phyloP scores from a whole-genome alignment of 1,140 invertebrate genomes.

The Dendrolimus kikuchii region DNA sequence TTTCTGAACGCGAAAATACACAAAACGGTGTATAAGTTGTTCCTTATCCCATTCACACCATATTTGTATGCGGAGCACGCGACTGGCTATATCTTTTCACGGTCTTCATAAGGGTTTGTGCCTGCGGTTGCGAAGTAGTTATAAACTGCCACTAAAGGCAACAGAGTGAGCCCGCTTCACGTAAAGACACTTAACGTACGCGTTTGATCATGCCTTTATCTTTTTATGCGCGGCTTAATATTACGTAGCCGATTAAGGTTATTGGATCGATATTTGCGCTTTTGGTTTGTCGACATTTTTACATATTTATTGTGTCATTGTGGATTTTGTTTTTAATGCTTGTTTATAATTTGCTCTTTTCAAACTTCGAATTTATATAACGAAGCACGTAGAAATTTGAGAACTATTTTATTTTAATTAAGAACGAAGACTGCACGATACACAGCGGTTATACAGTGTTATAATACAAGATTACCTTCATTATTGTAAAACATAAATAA shows the following conservation, averaged over 20 bases:
- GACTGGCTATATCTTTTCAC: conserved; percentile 30
- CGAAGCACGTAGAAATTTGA: no score
- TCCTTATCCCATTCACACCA: conserved; percentile 2
- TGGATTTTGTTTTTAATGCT: conserved; percentile 14
- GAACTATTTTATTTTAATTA: no score
- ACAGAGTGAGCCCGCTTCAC: conserved; percentile 7
- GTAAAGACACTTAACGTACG: conserved; percentile 16
- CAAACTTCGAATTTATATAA: not conserved
- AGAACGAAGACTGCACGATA: no score
- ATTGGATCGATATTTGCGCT: conserved; percentile 15
- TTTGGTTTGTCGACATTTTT: conserved; percentile 11
- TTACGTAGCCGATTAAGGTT: conserved; percentile 20
- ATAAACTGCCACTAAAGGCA: conserved; percentile 25
- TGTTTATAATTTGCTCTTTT: conserved; percentile 11
- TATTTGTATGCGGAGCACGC: conserved; percentile 24
- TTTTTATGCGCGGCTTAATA: conserved; percentile 23
- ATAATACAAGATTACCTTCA: no score
- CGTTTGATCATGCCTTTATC: conserved; percentile 19
- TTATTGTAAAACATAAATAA: no score
- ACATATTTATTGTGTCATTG: no score
- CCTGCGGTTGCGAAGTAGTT: conserved; percentile 25
- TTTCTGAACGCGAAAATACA: no score
- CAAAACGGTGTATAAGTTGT: no score
- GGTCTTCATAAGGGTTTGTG: conserved; percentile 23
- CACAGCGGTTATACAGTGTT: no score